A percentile compares a stretch with the other conserved stretches of the same genome.
phyloP scores from a whole-genome alignment of 2,113 vertebrate genomes.

The Eulemur macaco region DNA sequence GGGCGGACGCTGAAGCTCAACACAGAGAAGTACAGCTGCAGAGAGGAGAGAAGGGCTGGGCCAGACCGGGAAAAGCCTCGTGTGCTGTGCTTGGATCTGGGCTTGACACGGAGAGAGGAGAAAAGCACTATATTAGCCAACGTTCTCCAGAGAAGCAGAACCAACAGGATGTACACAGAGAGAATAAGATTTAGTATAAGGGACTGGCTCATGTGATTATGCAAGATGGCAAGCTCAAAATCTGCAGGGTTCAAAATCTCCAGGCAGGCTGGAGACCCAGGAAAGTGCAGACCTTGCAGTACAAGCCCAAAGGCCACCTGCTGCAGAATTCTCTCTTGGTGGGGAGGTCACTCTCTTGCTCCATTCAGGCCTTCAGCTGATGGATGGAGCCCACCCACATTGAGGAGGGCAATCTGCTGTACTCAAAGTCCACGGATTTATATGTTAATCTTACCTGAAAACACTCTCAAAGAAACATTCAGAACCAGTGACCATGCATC shows the following conservation, averaged over 20 bases:
- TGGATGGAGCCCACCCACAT: not conserved
- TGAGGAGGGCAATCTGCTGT: not conserved
- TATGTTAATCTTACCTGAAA: not conserved
- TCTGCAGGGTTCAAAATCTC: not conserved
- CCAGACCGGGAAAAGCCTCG: not conserved
- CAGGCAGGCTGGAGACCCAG: not conserved
- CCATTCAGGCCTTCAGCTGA: not conserved
- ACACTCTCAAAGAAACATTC: not conserved
- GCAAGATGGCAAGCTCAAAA: not conserved
- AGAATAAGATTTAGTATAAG: not conserved
- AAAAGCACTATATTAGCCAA: not conserved
- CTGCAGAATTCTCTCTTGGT: not conserved
- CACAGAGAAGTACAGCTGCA: not conserved
- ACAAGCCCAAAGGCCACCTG: not conserved
- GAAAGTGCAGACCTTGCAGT: not conserved
- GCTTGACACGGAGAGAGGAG: not conserved
- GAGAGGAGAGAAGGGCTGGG: not conserved
- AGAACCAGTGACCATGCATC: not conserved
- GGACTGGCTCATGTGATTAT: not conserved
- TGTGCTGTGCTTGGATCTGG: not conserved
- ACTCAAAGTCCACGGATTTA: not conserved
- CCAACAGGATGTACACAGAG: too few relatives aligned
- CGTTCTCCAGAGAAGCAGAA: not conserved
- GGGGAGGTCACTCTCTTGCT: not conserved
- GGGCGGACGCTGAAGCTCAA: rapidly evolving